phyloP scores from a whole-genome alignment of 2,888 invertebrate species.

The Apodemia duryi region DNA sequence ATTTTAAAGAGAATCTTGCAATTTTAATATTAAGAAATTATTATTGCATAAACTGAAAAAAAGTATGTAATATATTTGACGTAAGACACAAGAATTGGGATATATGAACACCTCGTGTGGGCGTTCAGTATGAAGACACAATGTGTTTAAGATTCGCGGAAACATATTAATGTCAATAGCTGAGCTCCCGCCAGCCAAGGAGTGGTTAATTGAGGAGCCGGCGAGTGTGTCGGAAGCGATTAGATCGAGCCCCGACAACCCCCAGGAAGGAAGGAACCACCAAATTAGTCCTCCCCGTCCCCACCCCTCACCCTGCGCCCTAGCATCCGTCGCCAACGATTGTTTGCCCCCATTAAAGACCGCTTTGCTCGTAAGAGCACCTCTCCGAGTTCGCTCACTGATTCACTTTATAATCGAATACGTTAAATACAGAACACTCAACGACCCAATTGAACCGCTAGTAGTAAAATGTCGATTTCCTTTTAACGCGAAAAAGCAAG shows the following conservation, averaged over 20 bases:
- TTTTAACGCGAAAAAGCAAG: background rate
- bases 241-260: slow-evolving; percentile 42
- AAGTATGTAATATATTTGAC: too few species aligned
- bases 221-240: slow-evolving; percentile 40
- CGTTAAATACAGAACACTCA: slow-evolving; percentile 28
- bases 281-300: slow-evolving; percentile 59
- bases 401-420: slow-evolving; percentile 16
- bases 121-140: background rate
- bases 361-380: slow-evolving; percentile 42
- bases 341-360: slow-evolving; percentile 63
- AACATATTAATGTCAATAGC: slow-evolving; percentile 8
- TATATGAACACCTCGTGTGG: too few species aligned
- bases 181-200: background rate
- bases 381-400: slow-evolving; percentile 18
- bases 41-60: too few species aligned
- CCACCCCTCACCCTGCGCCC: slow-evolving; percentile 39
- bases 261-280: slow-evolving; percentile 70
- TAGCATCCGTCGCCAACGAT: slow-evolving; percentile 56
- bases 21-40: too few species aligned
- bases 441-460: slow-evolving; percentile 16
- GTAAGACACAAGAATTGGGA: too few species aligned
- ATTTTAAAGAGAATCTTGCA: too few species aligned
- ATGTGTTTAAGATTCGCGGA: background rate
- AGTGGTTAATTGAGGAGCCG: slow-evolving; percentile 27
- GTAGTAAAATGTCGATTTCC: slow-evolving; percentile 1